Conservation (phyloP, 2,113 vertebrate species). For the Pelodiscus sinensis region DNA sequence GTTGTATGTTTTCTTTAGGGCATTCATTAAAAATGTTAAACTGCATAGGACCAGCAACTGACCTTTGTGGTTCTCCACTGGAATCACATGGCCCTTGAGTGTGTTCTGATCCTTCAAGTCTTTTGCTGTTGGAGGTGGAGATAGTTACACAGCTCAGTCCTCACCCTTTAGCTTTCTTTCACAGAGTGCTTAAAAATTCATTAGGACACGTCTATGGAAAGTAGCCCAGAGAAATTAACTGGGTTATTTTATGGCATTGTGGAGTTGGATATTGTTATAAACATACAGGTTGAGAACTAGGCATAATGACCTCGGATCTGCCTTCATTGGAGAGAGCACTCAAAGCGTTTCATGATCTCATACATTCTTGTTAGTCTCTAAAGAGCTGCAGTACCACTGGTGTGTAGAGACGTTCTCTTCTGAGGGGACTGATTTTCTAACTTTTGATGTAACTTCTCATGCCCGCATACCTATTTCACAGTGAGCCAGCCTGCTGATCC, state of each 20-base stretch:
- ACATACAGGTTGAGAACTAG: background rate
- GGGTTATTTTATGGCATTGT: background rate
- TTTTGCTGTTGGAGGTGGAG: background rate
- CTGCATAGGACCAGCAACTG: too few relatives aligned
- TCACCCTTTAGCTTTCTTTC: background rate
- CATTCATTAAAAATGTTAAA: too few relatives aligned
- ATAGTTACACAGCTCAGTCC: background rate
- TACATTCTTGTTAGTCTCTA: too few relatives aligned
- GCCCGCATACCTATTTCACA: background rate
- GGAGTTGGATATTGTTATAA: background rate
- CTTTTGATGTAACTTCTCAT: background rate
- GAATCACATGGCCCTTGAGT: too few relatives aligned
- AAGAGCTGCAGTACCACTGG: too few relatives aligned
- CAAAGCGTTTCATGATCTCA: background rate
- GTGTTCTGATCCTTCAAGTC: background rate
- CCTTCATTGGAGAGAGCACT: background rate
- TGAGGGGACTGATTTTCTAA: background rate
- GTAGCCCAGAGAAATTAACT: background rate
- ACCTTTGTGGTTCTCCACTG: too few relatives aligned
- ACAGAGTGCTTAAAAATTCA: background rate
- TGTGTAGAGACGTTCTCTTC: background rate
- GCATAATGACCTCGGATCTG: background rate
- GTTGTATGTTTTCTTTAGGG: too few relatives aligned
- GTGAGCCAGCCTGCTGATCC: background rate
- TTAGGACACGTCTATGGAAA: background rate